Conservation (phyloP, 2,797 vertebrate species). For the Sebastes cheni region DNA sequence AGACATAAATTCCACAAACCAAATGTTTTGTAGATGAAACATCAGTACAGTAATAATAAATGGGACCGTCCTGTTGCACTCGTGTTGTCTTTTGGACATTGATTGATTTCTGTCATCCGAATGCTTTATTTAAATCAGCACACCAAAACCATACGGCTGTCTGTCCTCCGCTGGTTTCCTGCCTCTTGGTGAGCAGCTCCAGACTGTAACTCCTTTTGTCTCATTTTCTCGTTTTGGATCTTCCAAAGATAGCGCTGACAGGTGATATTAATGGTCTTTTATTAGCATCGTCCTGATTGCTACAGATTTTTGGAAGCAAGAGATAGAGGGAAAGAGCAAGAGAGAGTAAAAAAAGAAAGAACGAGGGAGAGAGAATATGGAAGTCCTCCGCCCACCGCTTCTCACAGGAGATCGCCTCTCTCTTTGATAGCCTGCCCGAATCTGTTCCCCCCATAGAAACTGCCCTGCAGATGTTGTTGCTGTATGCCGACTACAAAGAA, state of each 20-base stretch:
- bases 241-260: conserved; percentile 84
- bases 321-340: conserved; percentile 55
- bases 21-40: neutral
- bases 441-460: conserved; percentile 84
- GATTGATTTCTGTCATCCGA: conserved; percentile 31
- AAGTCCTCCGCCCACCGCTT: conserved; percentile 81
- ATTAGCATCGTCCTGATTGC: conserved; percentile 80
- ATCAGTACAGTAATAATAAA: neutral
- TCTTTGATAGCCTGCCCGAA: conserved; percentile 87
- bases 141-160: conserved; percentile 5
- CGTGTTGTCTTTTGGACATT: conserved; percentile 7
- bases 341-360: conserved; percentile 2
- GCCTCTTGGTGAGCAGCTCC: conserved; percentile 50
- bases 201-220: conserved; percentile 67
- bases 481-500: conserved; percentile 87
- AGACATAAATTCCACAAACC: neutral
- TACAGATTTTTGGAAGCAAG: conserved; percentile 73
- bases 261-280: conserved; percentile 84
- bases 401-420: conserved; percentile 82
- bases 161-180: conserved; percentile 25
- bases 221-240: conserved; percentile 77
- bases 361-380: conserved; percentile 64
- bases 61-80: neutral
- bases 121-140: conserved; percentile 20
- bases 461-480: conserved; percentile 88